Percentiles rank a stretch among this genome's conserved stretches.
These are phyloP conservation scores for Cyanoramphus novaezelandiae DNA, from an alignment of 2,113 vertebrate species.

Conservation along the genomic window DNA sequence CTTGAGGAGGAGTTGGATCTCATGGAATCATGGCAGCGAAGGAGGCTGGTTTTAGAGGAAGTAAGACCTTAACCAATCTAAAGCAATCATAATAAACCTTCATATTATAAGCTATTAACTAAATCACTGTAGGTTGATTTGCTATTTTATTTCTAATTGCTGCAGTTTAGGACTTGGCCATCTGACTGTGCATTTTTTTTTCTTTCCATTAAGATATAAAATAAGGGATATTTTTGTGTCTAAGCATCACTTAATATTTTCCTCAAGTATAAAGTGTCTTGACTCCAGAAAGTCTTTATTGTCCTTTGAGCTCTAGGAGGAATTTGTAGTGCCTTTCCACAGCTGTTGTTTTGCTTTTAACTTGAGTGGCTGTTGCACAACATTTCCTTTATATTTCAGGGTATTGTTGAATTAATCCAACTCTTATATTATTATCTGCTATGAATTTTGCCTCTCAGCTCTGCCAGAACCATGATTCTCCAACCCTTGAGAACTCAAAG, in stretches of 20 bases:
- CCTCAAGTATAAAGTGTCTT: not conserved
- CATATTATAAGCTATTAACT: not conserved
- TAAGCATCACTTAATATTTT: not conserved
- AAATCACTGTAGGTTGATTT: not conserved
- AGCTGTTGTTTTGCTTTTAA: constrained; percentile 38
- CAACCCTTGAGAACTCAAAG: not conserved
- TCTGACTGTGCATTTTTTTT: not conserved
- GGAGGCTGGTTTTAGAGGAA: not conserved
- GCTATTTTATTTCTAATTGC: not conserved
- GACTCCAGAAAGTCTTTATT: constrained; percentile 2
- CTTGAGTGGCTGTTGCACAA: constrained; percentile 7
- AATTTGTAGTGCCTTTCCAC: constrained; percentile 20
- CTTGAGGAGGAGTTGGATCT: not conserved
- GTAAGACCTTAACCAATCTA: not conserved
- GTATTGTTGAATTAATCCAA: not conserved
- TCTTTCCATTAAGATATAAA: not conserved
- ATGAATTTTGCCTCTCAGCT: not conserved
- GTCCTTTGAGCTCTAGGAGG: constrained; percentile 7
- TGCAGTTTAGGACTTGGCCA: not conserved
- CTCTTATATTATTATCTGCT: not conserved
- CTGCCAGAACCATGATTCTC: not conserved
- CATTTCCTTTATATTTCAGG: constrained; percentile 29
- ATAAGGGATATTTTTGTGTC: not conserved
- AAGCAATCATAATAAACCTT: not conserved
- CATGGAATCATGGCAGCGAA: not conserved